Evolutionary conservation across 1,140 invertebrate genomes (phyloP), one percentile per base, ranked within the genome.

Genomic region (Nasonia giraulti): DNA sequence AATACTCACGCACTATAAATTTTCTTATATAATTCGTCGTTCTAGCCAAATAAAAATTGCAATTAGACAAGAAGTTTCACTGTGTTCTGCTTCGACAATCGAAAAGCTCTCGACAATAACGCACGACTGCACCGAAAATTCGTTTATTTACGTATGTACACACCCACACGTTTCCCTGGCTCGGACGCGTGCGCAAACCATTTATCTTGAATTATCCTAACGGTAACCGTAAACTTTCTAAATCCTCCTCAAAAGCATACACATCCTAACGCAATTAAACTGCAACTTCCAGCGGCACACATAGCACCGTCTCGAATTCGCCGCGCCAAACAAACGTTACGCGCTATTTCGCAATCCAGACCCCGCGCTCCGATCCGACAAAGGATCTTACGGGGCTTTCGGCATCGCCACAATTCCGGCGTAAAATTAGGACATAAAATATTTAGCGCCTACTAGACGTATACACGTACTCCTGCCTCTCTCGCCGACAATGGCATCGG

Each of bases 361-460:
- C 55, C 55, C 55, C 20, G 47, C 12, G 47, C 14, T 50, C 12
- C 44, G 27, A 27, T 47, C 44, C 50, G 14, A 62, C 55, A 62
- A 62, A 62, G 20, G 17, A 62, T 20, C 17, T 8, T 44, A n/a
- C 55, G 4, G 20, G 20, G 55, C 55, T 62, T 62, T 62, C 55
- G 55, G 55, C 55, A 20, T 17, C 14, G 17, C 17, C 20, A 62
- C 55, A 62, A 62, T 62, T 62, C 55, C 55, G 17, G 17, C 55
- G 55, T 62, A 62, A 62, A 62, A 62, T 62, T 62, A 62, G 55
- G 55, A 62, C 55, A 20, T 62, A n/a, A 62, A 62, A 62, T 62
- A 62, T 62, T 62, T 62, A 62, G 55, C 55, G 55, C 55, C 55
- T 62, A 62, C 55, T n/a, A 62, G 55, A 62, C 14, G 4, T 55